These are phyloP conservation scores for Albula glossodonta DNA, from an alignment of 2,113 vertebrate species.

Conservation along the genomic window DNA sequence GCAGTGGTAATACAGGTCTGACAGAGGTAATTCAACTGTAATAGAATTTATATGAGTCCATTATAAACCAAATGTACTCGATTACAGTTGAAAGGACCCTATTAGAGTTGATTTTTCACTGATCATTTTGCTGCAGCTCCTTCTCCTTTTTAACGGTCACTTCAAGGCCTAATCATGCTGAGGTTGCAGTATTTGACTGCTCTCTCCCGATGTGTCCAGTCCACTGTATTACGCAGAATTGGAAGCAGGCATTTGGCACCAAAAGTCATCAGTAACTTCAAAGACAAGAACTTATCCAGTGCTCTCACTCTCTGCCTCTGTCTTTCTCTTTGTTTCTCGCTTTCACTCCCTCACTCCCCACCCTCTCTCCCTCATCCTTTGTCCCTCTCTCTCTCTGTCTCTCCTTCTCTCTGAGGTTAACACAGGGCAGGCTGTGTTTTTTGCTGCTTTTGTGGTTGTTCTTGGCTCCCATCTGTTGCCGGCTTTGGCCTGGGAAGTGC, in stretches of 20 bases:
- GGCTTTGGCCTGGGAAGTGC: not conserved
- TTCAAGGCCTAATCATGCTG: not conserved
- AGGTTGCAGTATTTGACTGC: not conserved
- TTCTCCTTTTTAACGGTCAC: not conserved
- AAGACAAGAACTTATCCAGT: not conserved
- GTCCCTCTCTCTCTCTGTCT: not conserved
- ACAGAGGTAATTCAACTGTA: no score
- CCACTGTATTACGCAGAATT: not conserved
- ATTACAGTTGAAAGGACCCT: not conserved
- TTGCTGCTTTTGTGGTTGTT: not conserved
- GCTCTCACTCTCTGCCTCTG: not conserved
- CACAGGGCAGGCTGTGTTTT: not conserved
- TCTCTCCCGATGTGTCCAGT: not conserved
- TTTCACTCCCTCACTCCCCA: not conserved
- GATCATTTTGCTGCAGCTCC: not conserved
- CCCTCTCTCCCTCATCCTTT: not conserved
- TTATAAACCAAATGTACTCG: no score
- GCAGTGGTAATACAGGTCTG: no score
- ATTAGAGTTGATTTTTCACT: not conserved
- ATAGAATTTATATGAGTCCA: no score
- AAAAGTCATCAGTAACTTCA: not conserved
- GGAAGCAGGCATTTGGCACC: not conserved
- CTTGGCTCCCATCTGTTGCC: not conserved
- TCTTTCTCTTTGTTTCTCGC: slow-evolving; percentile 11
- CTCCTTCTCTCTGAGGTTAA: not conserved